phyloP scores from a whole-genome alignment of 2,113 vertebrate species.

The Pelvicachromis taeniatus region DNA sequence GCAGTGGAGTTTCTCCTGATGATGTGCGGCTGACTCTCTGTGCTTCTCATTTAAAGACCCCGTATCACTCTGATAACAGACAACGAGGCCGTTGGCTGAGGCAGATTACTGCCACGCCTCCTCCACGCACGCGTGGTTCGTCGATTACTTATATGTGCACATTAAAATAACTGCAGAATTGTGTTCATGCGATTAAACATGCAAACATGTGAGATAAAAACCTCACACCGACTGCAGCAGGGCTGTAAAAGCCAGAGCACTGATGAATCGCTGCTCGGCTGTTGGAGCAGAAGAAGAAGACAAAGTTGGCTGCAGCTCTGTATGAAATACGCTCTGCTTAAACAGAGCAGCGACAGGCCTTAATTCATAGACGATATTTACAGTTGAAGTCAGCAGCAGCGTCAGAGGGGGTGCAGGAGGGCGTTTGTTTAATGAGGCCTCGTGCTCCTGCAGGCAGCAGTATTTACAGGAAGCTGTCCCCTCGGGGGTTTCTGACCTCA shows the following conservation, averaged over 20 bases:
- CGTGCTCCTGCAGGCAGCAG: neutral
- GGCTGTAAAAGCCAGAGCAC: no score
- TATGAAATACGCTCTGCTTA: neutral
- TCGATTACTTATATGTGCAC: neutral
- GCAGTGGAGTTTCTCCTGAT: no score
- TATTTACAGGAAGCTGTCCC: neutral
- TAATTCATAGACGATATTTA: neutral
- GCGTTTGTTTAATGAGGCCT: conserved; percentile 11
- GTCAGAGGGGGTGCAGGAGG: neutral
- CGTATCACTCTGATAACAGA: no score
- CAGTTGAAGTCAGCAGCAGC: neutral
- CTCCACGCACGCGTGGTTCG: no score
- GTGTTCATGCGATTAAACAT: neutral
- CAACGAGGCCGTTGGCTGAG: no score
- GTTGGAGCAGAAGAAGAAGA: neutral
- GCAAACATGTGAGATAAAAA: no score
- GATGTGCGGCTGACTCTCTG: no score
- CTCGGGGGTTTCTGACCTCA: neutral
- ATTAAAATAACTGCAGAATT: neutral
- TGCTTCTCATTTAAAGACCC: no score
- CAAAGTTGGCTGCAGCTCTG: neutral
- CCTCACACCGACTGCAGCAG: no score
- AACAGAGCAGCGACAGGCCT: neutral
- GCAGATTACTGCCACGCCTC: no score
- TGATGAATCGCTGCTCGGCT: neutral